phyloP scores from a whole-genome alignment of 2,113 vertebrate genomes.

The Ophthalmolycus amberensis region DNA sequence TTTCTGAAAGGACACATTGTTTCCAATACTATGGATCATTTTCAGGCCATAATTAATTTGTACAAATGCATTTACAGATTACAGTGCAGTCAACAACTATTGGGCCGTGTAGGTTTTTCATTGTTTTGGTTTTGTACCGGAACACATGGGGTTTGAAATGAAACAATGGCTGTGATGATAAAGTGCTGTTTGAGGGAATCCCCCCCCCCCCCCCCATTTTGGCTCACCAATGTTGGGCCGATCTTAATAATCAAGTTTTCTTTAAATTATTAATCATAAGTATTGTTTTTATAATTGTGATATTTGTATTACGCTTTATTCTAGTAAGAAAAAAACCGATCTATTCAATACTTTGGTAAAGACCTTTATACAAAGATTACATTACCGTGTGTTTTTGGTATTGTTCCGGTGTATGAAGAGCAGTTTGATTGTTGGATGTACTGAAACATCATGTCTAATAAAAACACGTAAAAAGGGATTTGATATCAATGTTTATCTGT shows the following conservation, averaged over 20 bases:
- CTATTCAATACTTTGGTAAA: neutral
- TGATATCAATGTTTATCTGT: constrained; percentile 33
- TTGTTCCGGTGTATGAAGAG: constrained; percentile 11
- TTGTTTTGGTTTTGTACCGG: neutral
- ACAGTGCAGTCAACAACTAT: neutral
- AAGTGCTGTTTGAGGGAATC: neutral
- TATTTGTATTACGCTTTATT: neutral
- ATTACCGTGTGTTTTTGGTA: neutral
- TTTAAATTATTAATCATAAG: neutral
- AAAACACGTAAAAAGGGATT: constrained; percentile 36
- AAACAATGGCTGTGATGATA: neutral
- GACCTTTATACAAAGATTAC: neutral
- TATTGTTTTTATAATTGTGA: neutral
- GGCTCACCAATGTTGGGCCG: neutral
- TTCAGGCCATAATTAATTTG: constrained; percentile 31
- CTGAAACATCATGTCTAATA: constrained; percentile 43
- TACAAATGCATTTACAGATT: constrained; percentile 44
- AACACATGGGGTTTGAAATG: neutral
- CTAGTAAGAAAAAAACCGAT: neutral
- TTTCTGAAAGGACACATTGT: constrained; percentile 15
- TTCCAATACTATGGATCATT: constrained; percentile 46
- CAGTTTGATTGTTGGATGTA: constrained; percentile 31
- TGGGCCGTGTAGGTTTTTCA: neutral
- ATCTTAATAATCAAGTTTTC: neutral
- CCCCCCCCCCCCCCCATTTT: neutral